phyloP scores from a whole-genome alignment of 2,888 invertebrate species.

The Sthenelais limicola region DNA sequence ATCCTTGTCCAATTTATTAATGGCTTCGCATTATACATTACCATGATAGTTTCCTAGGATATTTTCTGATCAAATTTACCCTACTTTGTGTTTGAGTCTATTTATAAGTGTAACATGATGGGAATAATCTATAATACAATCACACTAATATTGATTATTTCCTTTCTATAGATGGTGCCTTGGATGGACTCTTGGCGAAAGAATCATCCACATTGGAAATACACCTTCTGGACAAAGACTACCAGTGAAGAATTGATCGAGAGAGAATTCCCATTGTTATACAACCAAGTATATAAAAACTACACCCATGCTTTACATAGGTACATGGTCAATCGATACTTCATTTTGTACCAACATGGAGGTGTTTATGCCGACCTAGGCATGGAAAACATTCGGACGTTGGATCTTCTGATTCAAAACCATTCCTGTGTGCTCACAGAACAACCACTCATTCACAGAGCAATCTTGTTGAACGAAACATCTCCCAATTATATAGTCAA shows the following conservation, averaged over 20 bases:
- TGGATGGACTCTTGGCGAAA: conserved; percentile 8
- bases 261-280: background rate
- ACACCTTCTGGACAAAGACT: conserved; percentile 12
- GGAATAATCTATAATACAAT: background rate
- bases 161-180: background rate
- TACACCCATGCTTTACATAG: conserved; percentile 13
- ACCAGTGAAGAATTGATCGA: background rate
- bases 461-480: background rate
- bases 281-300: background rate
- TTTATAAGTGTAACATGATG: background rate
- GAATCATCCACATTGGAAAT: conserved; percentile 13
- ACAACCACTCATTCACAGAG: conserved; percentile 5
- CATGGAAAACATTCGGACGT: conserved; percentile 5
- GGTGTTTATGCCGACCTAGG: conserved; percentile 16
- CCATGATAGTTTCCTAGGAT: no score
- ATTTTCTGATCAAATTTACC: no score
- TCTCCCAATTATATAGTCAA: conserved; percentile 22
- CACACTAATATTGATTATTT: no score
- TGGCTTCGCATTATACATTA: no score
- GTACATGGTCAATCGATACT: conserved; percentile 14
- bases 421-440: conserved; percentile 20
- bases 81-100: background rate
- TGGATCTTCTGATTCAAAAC: background rate
- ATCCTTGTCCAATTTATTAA: no score
- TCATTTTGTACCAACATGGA: conserved; percentile 11